Base-by-base conservation (phyloP, 1,140 invertebrate genomes). In the Notospermus geniculatus region DNA sequence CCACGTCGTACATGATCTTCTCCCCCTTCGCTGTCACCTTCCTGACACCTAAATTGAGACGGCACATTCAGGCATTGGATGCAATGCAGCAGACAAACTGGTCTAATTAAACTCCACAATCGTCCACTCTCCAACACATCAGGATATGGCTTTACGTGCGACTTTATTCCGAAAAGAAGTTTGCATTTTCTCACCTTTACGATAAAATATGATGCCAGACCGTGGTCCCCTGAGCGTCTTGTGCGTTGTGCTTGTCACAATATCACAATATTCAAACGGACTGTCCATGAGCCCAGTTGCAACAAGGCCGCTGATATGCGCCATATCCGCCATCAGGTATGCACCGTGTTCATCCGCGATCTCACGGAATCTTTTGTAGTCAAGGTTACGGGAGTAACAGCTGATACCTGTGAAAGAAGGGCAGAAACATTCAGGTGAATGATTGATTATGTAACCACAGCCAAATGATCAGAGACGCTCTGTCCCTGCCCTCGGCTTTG, bases 211-310 rank as follows among this genome's bases (percentile, higher is more conserved):
- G 29, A 95, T 85, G 2, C 90, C 93, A 53, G 92, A 91, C 39
- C 92, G 74, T 0, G 95, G 93, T 0, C 95, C 95, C 68, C 95
- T 84, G 22, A 98, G 82, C 7, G 93, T 96, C 76, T 98, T 98
- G 81, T 98, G 95, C 0, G 95, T 97, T 0, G 95, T 98, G 1
- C 94, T 96, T 0, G 90, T 91, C 7, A 98, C 95, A 73, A 99
- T 86, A 80, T 99, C 94, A 72, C 91, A 90, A 73, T 91, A 90
- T 71, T 94, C 88, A 77, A 98, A 97, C 0, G 95, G 95, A 79
- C 89, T 91, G 15, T 94, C 90, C 55, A 91, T 90, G 4, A 94
- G 74, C 52, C 88, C 87, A 68, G 92, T 91, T 52, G 94, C 91
- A 1, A 98, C 93, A 29, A 97, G 82, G 22, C 95, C 95, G 65